Evolutionary conservation across 92 coral and sea anemone species (phyloP).

Genomic region (Meandrina meandrites): DNA sequence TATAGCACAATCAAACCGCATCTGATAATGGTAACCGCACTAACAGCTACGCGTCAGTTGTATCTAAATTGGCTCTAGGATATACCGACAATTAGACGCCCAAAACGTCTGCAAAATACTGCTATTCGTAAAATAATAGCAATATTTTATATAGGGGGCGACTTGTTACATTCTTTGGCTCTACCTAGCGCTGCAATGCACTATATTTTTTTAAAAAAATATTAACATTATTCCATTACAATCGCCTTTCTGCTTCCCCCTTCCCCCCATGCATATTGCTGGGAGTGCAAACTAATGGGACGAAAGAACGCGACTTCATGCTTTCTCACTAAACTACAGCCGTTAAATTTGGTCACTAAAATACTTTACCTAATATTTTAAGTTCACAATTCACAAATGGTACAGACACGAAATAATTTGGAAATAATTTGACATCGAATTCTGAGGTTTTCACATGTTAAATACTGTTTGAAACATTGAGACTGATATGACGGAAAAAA

Average conservation of each 20-base stretch:
- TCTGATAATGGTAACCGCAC: neutral
- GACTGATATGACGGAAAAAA: neutral
- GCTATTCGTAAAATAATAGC: neutral
- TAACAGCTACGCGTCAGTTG: neutral
- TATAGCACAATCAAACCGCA: neutral
- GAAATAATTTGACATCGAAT: no score
- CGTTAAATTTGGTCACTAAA: neutral
- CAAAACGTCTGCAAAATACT: neutral
- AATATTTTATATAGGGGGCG: no score
- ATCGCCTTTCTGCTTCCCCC: no score
- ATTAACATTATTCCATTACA: no score
- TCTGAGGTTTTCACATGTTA: no score
- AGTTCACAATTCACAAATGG: neutral
- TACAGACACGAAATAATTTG: no score
- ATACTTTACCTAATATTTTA: neutral
- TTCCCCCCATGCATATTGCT: no score
- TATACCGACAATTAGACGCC: neutral
- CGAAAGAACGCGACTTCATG: neutral
- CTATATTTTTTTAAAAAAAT: no score
- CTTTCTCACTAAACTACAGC: neutral
- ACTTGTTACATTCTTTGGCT: no score
- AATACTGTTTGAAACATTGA: neutral
- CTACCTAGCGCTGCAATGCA: no score
- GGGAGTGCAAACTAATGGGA: no score
- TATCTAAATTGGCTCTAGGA: neutral